phyloP scores from a whole-genome alignment of 2,797 vertebrate species.

The Hylomyscus alleni region DNA sequence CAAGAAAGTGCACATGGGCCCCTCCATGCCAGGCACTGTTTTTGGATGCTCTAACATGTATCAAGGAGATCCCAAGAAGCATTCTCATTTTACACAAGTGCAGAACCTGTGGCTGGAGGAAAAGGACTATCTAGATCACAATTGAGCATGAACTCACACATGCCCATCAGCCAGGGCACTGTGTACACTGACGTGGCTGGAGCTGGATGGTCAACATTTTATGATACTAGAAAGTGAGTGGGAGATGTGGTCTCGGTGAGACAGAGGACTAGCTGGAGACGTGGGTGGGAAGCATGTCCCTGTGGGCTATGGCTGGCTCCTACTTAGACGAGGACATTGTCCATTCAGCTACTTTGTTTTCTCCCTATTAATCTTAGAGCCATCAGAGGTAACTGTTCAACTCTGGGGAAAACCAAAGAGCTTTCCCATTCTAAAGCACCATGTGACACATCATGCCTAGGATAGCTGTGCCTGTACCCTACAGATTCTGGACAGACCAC shows the following conservation, averaged over 20 bases:
- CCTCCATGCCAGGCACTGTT: neutral
- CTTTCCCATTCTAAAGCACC: neutral
- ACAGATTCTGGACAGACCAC: accelerated
- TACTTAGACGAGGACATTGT: accelerated
- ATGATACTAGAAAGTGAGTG: no score
- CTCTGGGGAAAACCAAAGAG: neutral
- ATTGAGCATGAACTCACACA: accelerated
- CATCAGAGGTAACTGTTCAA: neutral
- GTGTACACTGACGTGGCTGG: accelerated
- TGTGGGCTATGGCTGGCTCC: neutral
- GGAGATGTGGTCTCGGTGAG: neutral
- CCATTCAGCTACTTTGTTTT: neutral
- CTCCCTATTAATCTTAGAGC: neutral
- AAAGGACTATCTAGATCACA: neutral
- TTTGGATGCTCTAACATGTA: accelerated
- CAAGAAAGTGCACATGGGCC: neutral
- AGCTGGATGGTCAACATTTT: neutral
- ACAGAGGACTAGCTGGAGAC: neutral
- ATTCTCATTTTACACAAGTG: neutral
- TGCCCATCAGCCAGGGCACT: no score
- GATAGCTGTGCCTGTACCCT: neutral
- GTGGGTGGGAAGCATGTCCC: neutral
- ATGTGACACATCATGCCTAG: neutral
- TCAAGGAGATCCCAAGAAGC: neutral
- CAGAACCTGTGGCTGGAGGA: neutral